Percentiles rank a stretch among this genome's conserved stretches.
phyloP scores from a whole-genome alignment of 92 coral and sea anemone species.

The Paramuricea clavata region DNA sequence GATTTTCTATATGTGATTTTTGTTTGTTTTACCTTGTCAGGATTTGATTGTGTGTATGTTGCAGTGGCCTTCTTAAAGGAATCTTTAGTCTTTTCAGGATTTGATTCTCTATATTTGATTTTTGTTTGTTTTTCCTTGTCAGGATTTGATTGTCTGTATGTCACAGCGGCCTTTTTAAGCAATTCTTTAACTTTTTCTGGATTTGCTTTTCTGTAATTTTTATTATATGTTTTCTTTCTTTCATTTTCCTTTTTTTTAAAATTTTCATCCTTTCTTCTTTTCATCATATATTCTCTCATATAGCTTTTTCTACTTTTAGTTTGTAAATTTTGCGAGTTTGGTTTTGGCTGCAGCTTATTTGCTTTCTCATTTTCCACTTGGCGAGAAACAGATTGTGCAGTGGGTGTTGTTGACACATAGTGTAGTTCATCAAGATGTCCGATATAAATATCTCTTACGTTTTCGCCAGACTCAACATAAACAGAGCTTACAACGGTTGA shows the following conservation, averaged over 20 bases:
- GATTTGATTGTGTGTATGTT: slow-evolving; percentile 38
- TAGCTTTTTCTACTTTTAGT: slow-evolving; percentile 47
- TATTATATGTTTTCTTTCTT: slow-evolving; percentile 33
- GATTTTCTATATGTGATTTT: too few relatives aligned
- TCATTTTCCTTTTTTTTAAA: slow-evolving; percentile 1
- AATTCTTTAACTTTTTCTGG: slow-evolving; percentile 51
- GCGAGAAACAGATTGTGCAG: slow-evolving; percentile 24
- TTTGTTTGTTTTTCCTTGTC: too few relatives aligned
- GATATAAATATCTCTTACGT: too few relatives aligned
- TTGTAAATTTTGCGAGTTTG: slow-evolving; percentile 44
- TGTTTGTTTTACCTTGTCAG: slow-evolving; percentile 42
- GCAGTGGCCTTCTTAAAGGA: slow-evolving; percentile 21
- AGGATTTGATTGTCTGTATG: slow-evolving; percentile 45
- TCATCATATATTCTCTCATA: slow-evolving; percentile 51
- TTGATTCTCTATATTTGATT: too few relatives aligned
- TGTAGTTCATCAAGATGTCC: too few relatives aligned
- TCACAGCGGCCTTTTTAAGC: slow-evolving; percentile 34
- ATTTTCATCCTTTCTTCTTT: slow-evolving; percentile 11
- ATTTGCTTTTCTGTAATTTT: slow-evolving; percentile 24
- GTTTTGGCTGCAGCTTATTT: slow-evolving; percentile 10
- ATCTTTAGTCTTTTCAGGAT: slow-evolving; percentile 49
- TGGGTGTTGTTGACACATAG: too few relatives aligned
- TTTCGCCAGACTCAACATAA: too few relatives aligned
- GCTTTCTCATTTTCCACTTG: slow-evolving; percentile 24
- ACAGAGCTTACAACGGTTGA: slow-evolving; percentile 44